These are phyloP conservation scores for Sarotherodon lohbergeri DNA, from an alignment of 2,113 vertebrate species.

Conservation along the genomic window DNA sequence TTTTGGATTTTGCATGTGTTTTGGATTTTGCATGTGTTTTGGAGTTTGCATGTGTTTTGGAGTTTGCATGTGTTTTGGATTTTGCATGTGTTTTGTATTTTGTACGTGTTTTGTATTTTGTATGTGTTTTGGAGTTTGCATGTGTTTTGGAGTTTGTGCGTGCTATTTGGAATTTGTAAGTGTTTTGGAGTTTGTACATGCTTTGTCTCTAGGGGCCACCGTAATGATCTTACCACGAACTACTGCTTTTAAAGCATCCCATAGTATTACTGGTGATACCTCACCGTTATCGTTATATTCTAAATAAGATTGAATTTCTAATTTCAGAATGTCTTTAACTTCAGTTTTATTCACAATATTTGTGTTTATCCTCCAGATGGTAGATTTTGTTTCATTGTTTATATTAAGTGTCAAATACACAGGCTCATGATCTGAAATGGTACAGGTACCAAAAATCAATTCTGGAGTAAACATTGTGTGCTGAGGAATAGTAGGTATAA, in stretches of 20 bases:
- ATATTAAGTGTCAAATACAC: background rate
- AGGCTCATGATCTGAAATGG: background rate
- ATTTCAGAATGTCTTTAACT: background rate
- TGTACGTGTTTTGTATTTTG: too few species aligned
- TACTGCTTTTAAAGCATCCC: background rate
- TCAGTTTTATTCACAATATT: background rate
- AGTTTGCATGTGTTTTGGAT: too few species aligned
- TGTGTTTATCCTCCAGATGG: background rate
- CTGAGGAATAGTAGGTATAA: background rate
- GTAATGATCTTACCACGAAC: background rate
- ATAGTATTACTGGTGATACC: background rate
- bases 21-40: too few species aligned
- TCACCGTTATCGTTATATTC: background rate
- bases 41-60: too few species aligned
- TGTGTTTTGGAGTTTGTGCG: too few species aligned
- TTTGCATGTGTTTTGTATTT: too few species aligned
- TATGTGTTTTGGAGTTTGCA: too few species aligned
- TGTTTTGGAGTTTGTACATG: too few species aligned
- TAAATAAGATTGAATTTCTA: background rate
- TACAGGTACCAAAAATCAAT: background rate
- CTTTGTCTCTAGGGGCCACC: too few species aligned
- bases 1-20: too few species aligned
- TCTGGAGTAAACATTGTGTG: accelerated
- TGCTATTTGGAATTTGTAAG: too few species aligned
- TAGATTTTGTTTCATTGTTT: background rate